A percentile compares a stretch with the other conserved stretches of the same genome.
These are phyloP conservation scores for Spodoptera exigua DNA, from an alignment of 2,888 invertebrate genomes.

Conservation along the genomic window DNA sequence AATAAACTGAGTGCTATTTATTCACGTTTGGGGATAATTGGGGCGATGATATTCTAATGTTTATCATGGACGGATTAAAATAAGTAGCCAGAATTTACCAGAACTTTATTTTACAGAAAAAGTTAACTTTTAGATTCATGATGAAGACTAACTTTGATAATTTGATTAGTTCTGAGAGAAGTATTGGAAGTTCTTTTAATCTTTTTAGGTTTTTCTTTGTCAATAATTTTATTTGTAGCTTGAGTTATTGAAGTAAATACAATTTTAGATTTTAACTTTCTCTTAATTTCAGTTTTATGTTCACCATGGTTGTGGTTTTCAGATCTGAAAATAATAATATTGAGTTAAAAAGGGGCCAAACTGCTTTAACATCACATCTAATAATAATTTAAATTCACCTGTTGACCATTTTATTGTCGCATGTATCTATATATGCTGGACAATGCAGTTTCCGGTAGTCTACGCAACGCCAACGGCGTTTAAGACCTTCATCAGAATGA, in stretches of 20 bases:
- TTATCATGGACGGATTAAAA: too few species aligned
- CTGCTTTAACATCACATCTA: too few species aligned
- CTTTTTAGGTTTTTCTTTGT: slow-evolving; percentile 9
- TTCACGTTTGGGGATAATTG: too few species aligned
- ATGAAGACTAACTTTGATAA: too few species aligned
- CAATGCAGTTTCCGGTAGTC: slow-evolving; percentile 73
- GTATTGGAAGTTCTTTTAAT: background rate
- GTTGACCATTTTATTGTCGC: slow-evolving; percentile 61
- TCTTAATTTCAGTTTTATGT: slow-evolving; percentile 69
- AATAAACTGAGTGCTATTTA: too few species aligned
- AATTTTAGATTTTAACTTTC: slow-evolving; percentile 56
- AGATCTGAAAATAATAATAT: slow-evolving; percentile 63
- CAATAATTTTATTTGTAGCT: slow-evolving; percentile 31
- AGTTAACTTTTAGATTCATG: too few species aligned
- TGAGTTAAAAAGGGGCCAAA: background rate
- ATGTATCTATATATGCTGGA: slow-evolving; percentile 72
- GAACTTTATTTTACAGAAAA: too few species aligned
- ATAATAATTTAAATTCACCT: slow-evolving; percentile 63
- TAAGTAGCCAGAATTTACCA: too few species aligned
- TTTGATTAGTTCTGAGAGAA: too few species aligned
- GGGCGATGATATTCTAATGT: too few species aligned
- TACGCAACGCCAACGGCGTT: slow-evolving; percentile 77
- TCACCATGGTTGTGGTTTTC: slow-evolving; percentile 65
- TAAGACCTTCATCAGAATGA: slow-evolving; percentile 61
- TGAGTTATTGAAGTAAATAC: slow-evolving; percentile 54